Evolutionary conservation across 2,888 invertebrate species (phyloP).

Genomic region (Caenorhabditis virilis): DNA sequence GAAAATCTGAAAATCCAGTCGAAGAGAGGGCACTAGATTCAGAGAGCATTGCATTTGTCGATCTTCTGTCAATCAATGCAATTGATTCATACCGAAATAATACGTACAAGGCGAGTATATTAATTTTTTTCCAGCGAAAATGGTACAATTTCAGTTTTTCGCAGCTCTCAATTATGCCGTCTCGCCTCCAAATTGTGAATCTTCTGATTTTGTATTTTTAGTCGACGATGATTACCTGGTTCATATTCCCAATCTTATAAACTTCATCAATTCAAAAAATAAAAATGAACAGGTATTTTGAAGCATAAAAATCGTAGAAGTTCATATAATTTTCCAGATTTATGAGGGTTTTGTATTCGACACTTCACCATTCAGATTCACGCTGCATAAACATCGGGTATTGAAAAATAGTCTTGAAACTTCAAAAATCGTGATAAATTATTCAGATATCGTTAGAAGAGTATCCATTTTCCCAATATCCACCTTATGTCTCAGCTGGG

Average conservation of each 20-base stretch:
- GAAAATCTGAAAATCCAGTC: constrained; percentile 3
- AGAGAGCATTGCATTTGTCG: constrained; percentile 40
- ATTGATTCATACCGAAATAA: constrained; percentile 60
- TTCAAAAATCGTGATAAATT: too few species aligned
- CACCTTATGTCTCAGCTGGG: constrained; percentile 66
- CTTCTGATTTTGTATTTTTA: constrained; percentile 56
- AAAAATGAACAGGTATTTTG: constrained; percentile 8
- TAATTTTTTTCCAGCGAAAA: not conserved
- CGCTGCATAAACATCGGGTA: constrained; percentile 57
- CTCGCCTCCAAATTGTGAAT: constrained; percentile 13
- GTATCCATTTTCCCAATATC: constrained; percentile 63
- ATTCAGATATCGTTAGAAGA: constrained; percentile 58
- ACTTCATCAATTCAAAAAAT: constrained; percentile 12
- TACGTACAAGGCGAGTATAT: constrained; percentile 51
- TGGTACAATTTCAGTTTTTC: constrained; percentile 32
- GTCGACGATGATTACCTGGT: constrained; percentile 66
- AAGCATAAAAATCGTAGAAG: not conserved
- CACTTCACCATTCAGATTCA: constrained; percentile 60
- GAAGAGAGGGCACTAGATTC: constrained; percentile 8
- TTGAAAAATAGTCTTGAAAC: too few species aligned
- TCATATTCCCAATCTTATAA: constrained; percentile 46
- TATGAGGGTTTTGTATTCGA: constrained; percentile 62
- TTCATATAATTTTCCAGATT: constrained; percentile 14
- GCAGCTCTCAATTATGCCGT: constrained; percentile 33
- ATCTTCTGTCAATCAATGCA: constrained; percentile 51